Conservation (phyloP, 2,113 vertebrate species). For the Grus americana region DNA sequence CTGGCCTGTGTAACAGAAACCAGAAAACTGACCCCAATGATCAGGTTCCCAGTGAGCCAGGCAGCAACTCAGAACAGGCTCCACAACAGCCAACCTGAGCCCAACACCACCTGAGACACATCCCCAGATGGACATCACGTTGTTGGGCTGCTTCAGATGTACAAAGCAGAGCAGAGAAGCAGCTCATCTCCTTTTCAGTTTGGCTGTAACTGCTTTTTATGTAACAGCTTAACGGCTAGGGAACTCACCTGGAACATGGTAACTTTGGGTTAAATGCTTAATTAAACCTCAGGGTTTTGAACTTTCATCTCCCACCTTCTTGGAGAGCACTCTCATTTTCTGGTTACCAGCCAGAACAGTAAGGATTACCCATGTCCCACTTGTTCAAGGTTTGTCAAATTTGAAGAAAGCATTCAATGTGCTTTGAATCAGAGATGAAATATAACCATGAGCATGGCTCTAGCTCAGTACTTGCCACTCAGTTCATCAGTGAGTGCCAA, state of each 20-base stretch:
- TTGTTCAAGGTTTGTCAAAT: neutral
- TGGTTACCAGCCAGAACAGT: neutral
- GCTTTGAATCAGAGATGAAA: neutral
- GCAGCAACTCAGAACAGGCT: neutral
- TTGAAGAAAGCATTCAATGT: neutral
- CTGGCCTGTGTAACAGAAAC: neutral
- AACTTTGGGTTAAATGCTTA: neutral
- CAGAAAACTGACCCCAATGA: neutral
- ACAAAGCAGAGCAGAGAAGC: neutral
- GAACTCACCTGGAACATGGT: neutral
- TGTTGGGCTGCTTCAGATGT: neutral
- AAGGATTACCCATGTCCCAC: neutral
- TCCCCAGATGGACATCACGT: neutral
- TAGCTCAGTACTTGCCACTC: neutral
- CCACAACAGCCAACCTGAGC: neutral
- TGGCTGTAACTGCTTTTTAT: neutral
- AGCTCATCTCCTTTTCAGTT: neutral
- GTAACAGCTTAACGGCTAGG: neutral
- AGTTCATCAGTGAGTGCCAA: neutral
- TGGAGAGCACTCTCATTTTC: neutral
- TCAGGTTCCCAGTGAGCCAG: neutral
- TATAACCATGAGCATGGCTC: neutral
- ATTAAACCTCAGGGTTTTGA: neutral
- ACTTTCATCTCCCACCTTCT: neutral
- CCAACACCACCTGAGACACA: neutral